phyloP scores from a whole-genome alignment of 1,140 invertebrate species.

The Drosophila burlai region DNA sequence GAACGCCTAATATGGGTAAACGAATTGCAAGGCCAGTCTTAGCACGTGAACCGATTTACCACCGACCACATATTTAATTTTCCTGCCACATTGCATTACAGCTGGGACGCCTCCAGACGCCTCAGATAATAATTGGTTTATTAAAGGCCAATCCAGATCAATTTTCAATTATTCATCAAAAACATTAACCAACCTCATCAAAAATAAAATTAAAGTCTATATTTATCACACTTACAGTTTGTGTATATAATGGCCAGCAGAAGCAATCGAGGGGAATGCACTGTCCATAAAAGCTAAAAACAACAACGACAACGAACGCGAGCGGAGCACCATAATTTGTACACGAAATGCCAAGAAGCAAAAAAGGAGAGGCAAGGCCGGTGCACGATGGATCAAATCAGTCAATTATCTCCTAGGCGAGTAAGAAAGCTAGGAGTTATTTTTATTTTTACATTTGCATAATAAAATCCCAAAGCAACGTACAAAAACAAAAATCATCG shows the following conservation, averaged over 20 bases:
- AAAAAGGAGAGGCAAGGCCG: slow-evolving; percentile 24
- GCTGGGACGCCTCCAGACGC: neutral
- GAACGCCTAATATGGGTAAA: neutral
- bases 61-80: slow-evolving; percentile 41
- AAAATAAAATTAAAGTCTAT: slow-evolving; percentile 66
- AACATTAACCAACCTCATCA: slow-evolving; percentile 13
- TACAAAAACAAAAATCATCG: too few species aligned
- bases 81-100: slow-evolving; percentile 43
- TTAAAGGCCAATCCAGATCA: slow-evolving; percentile 54
- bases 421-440: neutral
- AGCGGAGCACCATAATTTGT: slow-evolving; percentile 63
- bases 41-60: neutral
- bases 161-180: slow-evolving; percentile 49
- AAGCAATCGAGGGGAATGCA: slow-evolving; percentile 63
- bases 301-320: slow-evolving; percentile 51
- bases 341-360: slow-evolving; percentile 59
- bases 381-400: slow-evolving; percentile 19
- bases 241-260: slow-evolving; percentile 14
- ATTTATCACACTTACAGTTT: slow-evolving; percentile 54
- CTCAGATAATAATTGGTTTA: slow-evolving; percentile 42
- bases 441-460: too few species aligned
- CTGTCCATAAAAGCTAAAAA: slow-evolving; percentile 70
- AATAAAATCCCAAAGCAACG: too few species aligned
- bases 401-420: neutral
- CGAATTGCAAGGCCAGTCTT: neutral